Base-by-base conservation (phyloP, 2,888 invertebrate species). In the Heteromurus nitidus region DNA sequence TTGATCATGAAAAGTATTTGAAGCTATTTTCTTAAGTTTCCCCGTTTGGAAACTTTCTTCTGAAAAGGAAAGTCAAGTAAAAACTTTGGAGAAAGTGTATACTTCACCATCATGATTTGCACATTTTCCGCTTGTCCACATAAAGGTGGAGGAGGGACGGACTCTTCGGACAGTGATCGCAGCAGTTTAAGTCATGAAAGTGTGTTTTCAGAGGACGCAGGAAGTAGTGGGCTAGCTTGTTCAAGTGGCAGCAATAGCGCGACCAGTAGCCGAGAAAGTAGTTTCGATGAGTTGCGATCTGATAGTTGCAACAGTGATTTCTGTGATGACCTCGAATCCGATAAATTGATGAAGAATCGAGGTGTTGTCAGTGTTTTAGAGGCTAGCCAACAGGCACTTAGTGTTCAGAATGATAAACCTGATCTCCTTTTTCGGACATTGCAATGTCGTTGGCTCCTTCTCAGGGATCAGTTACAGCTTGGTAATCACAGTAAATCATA, bases 361-460 rank as follows among this genome's bases (percentile, higher is more conserved):
- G 36, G 18, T 3, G 28, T 31, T 62, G 60, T 67, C 11, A 60
- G 30, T 31, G 67, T 68, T 50, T 24, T 80, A 60, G 81, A 79
- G 42, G 73, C 81, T 53, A 74, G 53, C 20, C 68, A 73, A 47
- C 77, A 79, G 47, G 69, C 77, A n/a, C 55, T 83, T 68, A 64
- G 79, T 67, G 73, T 75, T 64, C 83, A 73, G 42, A 31, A 68
- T 58, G 81, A 83, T 53, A 73, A 77, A 50, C 44, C 79, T 47
- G 82, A 75, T 79, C 79, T 84, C 65, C 67, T 84, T 1, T 79
- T 70, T 36, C 67, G 55, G 42, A 72, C 84, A 9, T 79, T 84
- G 18, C 82, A 84, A 67, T 84, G 82, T 58, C 84, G 77, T 22
- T 84, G 84, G 84, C 68, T 55, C 80, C 77, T 77, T 64, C 80